phyloP scores from a whole-genome alignment of 2,888 invertebrate genomes.

The Alviniconcha strummeri region DNA sequence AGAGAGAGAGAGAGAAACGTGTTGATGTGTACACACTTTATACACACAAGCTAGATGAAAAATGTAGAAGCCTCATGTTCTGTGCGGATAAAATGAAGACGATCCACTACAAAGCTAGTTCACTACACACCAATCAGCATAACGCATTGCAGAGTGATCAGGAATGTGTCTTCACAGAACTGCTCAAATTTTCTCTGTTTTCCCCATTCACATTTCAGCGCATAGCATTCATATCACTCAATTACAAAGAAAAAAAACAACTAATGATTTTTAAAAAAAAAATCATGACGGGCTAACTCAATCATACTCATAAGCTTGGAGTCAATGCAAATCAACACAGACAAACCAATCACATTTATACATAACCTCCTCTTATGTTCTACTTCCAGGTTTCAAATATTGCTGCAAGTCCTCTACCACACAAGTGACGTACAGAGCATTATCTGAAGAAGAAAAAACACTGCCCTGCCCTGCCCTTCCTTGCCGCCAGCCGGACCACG shows the following conservation, averaged over 20 bases:
- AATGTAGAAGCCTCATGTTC: no score
- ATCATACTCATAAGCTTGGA: not conserved
- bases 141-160: conserved; percentile 7
- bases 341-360: not conserved
- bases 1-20: no score
- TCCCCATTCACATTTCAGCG: no score
- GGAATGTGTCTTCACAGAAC: conserved; percentile 10
- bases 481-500: not conserved
- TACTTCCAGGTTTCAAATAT: not conserved
- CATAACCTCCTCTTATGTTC: not conserved
- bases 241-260: not conserved
- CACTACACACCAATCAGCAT: conserved; percentile 9
- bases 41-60: no score
- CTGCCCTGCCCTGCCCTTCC: not conserved
- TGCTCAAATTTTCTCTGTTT: no score
- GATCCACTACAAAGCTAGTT: not conserved
- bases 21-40: no score
- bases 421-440: not conserved
- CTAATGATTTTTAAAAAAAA: not conserved
- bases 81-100: not conserved
- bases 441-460: not conserved
- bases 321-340: not conserved
- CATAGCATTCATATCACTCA: no score
- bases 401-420: conserved; percentile 22
- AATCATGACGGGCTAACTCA: not conserved